Evolutionary conservation across 2,888 invertebrate species (phyloP).

Genomic region (Helleia helle): DNA sequence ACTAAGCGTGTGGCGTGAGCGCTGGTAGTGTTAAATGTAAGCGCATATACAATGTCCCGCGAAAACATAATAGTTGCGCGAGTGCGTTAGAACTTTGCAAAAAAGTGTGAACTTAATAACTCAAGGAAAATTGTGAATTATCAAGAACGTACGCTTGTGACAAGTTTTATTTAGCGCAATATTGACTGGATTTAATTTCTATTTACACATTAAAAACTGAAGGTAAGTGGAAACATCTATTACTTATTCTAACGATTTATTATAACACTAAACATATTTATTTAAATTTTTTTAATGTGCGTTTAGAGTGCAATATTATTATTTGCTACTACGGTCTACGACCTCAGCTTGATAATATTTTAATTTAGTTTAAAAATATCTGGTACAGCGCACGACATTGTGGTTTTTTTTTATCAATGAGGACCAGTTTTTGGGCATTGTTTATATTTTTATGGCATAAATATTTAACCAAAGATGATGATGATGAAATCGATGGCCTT

Average conservation of each 20-base stretch:
- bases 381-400: too few relatives aligned
- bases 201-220: conserved; percentile 24
- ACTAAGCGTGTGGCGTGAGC: conserved; percentile 45
- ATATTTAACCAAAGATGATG: too few relatives aligned
- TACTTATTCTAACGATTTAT: neutral
- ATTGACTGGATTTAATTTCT: conserved; percentile 34
- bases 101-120: conserved; percentile 52
- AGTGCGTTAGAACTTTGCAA: conserved; percentile 40
- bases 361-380: too few relatives aligned
- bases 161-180: conserved; percentile 25
- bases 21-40: conserved; percentile 36
- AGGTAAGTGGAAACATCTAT: conserved; percentile 35
- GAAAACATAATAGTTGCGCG: conserved; percentile 52
- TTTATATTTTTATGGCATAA: too few relatives aligned
- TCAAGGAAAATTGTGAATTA: conserved; percentile 47
- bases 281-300: too few relatives aligned
- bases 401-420: too few relatives aligned
- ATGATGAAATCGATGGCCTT: too few relatives aligned
- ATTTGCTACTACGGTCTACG: too few relatives aligned
- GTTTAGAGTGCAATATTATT: too few relatives aligned
- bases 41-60: conserved; percentile 43
- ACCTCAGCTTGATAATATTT: too few relatives aligned
- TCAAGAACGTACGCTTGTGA: conserved; percentile 42
- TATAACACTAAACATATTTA: too few relatives aligned
- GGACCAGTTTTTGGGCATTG: too few relatives aligned